Evolutionary conservation across 2,888 invertebrate species (phyloP), one percentile per base, ranked within the genome.

Genomic region (Cryptocephalus primarius): DNA sequence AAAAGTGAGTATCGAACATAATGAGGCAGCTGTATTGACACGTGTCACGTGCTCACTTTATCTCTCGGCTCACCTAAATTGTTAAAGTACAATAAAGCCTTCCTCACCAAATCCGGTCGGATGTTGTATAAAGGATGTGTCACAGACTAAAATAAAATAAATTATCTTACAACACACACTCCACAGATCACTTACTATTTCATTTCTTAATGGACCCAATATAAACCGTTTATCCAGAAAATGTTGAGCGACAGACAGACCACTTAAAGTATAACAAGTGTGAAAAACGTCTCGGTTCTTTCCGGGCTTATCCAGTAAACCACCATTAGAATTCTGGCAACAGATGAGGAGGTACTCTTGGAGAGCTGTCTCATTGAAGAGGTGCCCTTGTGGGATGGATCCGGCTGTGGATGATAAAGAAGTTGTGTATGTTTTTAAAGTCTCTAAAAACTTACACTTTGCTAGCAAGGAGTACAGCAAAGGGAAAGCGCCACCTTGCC

Each of bases 291-390:
- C 99, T 57, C 85, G 76, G 42, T 79, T 78, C 65, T 92, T 95
- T 60, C 88, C 88, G 46, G 99, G 99, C 71, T 99, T 99, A 71
- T 99, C 99, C 53, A 92, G 74, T 31, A 99, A 78, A 6, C 99
- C 97, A 14, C 99, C 99, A 49, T 76, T 75, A 40, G 78, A 74
- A 62, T 82, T 76, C 71, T 99, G 97, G 67, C 96, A 96, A 65
- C 94, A 95, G 41, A 91, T 76, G 51, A 97, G 74, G 51, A 99
- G 78, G 68, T 97, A 99, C 67, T 96, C 92, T 73, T 99, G 97
- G 55, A 99, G 74, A 43, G 94, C 90, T 58, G 78, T 78, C 68
- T 86, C 84, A 68, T 92, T 78, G 64, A 93, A 94, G 48, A 96
- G 74, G 80, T 79, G 84, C 60, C 70, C 64, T 65, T 78, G 64